Evolutionary conservation across 92 coral and sea anemone genomes (phyloP), one percentile per base, ranked within the genome.

Genomic region (Epizoanthus scotinus): DNA sequence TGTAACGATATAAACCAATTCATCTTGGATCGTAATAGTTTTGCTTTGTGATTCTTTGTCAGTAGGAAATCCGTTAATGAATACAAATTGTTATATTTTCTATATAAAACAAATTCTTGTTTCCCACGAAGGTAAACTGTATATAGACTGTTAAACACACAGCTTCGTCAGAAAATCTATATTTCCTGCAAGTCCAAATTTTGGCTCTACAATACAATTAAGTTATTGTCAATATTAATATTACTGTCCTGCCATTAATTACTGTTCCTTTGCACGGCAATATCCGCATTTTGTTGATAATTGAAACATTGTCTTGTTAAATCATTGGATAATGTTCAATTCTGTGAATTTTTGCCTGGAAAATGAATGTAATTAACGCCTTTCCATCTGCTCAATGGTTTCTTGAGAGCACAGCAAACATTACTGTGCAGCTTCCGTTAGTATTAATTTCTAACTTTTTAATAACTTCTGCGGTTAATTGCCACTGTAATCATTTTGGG

Each of bases 331-430:
- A 27, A 63, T 25, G 67, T 29, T 15, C 34, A 64, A 26, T 29
- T n/a, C 69, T 28, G 15, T 64, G 31, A 38, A 64, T 13, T 44
- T 26, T 18, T 62, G 18, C 13, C 15, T 26, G 34, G 18, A 64
- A 64, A 27, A 64, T 5, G 36, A 20, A 19, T 64, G 69, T 8
- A 13, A 64, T 29, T 29, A 64, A 6, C 22, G 14, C 52, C 52
- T 18, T 27, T 27, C 69, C 69, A 64, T 29, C 69, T 64, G 44
- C 69, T 63, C 67, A 62, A 22, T 62, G 34, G 17, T 31, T 63
- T 7, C 21, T 63, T 63, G 17, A 2, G 19, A 63, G 22, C 25
- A 22, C 17, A 61, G 5, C 34, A 25, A 62, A 62, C 17, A 62
- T 1, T 26, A 26, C 69, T 64, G 69, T 29, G 6, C 42, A 26